Evolutionary conservation across 2,113 vertebrate genomes (phyloP).

Genomic region (Pongo pygmaeus): DNA sequence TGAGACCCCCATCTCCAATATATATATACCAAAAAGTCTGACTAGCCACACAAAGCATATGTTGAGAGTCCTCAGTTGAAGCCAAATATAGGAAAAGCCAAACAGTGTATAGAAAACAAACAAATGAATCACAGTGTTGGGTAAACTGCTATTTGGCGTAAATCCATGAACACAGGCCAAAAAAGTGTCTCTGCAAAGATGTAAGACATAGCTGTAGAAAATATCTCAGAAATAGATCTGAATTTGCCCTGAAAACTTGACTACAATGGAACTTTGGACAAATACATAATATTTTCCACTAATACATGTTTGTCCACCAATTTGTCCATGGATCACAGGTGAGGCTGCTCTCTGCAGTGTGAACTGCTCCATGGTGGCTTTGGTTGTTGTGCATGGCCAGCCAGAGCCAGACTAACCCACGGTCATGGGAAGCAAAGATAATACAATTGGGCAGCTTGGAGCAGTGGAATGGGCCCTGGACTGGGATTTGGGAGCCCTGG

Average conservation of each 20-base stretch:
- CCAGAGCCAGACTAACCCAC: background rate
- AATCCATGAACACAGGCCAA: constrained; percentile 46
- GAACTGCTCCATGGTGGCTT: background rate
- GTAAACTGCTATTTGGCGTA: constrained; percentile 68
- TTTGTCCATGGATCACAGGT: background rate
- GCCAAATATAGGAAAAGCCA: constrained; percentile 69
- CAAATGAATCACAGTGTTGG: constrained; percentile 62
- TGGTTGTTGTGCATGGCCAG: background rate
- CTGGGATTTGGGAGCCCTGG: background rate
- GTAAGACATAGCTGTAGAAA: constrained; percentile 51
- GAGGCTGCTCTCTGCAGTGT: background rate
- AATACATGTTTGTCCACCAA: background rate
- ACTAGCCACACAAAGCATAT: constrained; percentile 30
- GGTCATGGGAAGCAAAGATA: background rate
- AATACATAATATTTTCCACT: constrained; percentile 10
- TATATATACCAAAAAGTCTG: background rate
- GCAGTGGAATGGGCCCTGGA: background rate
- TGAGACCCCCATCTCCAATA: background rate
- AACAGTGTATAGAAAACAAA: constrained; percentile 68
- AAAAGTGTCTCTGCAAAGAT: constrained; percentile 47
- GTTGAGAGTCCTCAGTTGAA: constrained; percentile 33
- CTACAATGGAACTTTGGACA: constrained; percentile 25
- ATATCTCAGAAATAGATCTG: constrained; percentile 24
- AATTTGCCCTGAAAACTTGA: constrained; percentile 54
- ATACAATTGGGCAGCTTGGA: background rate